These are phyloP conservation scores for Leptinotarsa defecta DNA, from an alignment of 1,140 invertebrate genomes.

Conservation along the genomic window DNA sequence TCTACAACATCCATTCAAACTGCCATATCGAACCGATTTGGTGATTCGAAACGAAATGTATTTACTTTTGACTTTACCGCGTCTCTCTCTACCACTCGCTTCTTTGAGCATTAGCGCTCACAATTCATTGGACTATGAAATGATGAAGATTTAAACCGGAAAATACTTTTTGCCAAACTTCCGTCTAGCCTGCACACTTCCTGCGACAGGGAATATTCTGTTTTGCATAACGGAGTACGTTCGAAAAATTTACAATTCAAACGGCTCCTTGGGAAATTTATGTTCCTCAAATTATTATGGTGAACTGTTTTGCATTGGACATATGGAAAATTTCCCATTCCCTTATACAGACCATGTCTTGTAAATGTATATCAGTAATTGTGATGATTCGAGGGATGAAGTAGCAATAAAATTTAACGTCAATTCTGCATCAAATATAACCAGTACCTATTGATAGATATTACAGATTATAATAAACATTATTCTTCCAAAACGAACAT, in stretches of 20 bases:
- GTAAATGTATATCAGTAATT: background rate
- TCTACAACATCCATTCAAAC: too few relatives aligned
- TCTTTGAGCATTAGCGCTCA: slow-evolving; percentile 20
- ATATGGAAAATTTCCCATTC: slow-evolving; percentile 25
- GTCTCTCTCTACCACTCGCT: slow-evolving; percentile 1
- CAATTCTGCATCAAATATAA: too few relatives aligned
- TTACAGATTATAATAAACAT: too few relatives aligned
- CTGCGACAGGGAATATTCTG: slow-evolving; percentile 9
- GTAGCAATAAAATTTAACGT: too few relatives aligned
- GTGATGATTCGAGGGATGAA: too few relatives aligned
- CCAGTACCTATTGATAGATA: too few relatives aligned
- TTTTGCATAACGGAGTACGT: slow-evolving; percentile 24
- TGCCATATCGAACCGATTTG: too few relatives aligned
- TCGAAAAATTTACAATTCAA: slow-evolving; percentile 28
- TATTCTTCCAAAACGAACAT: too few relatives aligned
- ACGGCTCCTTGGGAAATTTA: slow-evolving; percentile 20
- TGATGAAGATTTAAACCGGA: slow-evolving; percentile 27
- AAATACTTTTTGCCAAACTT: slow-evolving; percentile 26
- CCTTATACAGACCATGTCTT: background rate
- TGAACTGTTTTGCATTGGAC: slow-evolving; percentile 16
- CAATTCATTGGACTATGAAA: slow-evolving; percentile 23
- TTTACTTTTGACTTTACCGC: slow-evolving; percentile 8
- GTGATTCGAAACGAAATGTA: background rate
- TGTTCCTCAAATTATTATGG: slow-evolving; percentile 21
- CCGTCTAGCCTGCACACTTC: slow-evolving; percentile 17